Conservation (phyloP, 2,888 invertebrate species). For the Tipula helvola region DNA sequence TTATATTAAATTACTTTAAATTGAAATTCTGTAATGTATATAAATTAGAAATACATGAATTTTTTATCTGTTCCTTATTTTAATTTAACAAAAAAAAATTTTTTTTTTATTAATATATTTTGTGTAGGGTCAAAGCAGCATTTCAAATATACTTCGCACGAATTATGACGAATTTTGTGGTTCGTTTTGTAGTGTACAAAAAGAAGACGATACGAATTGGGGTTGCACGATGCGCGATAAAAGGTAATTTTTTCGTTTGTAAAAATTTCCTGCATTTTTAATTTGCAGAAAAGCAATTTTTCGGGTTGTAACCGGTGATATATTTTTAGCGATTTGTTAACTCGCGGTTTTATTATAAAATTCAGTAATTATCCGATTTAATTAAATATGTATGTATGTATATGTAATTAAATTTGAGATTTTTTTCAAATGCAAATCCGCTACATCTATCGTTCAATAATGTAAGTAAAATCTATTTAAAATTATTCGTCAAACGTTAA, state of each 20-base stretch:
- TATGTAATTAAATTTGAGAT: no score
- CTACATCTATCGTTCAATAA: no score
- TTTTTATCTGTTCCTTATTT: not conserved
- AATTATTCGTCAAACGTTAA: no score
- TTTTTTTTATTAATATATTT: not conserved
- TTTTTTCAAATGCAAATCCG: no score
- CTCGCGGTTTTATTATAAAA: no score
- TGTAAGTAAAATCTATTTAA: no score
- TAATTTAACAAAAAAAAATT: not conserved
- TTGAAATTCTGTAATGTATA: not conserved
- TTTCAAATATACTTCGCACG: not conserved
- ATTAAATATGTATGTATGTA: no score
- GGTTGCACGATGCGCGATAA: not conserved
- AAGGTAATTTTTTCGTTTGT: not conserved
- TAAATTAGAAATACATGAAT: not conserved
- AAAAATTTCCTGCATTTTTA: not conserved
- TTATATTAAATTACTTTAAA: not conserved
- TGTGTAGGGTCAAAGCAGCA: slow-evolving; percentile 4
- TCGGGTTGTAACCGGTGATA: not conserved
- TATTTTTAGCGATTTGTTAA: no score
- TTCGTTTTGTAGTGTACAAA: not conserved
- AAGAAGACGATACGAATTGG: not conserved
- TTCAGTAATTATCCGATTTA: no score
- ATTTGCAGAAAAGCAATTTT: not conserved
- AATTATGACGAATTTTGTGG: not conserved